phyloP scores from a whole-genome alignment of 1,140 invertebrate genomes.

The Grapholita molesta region DNA sequence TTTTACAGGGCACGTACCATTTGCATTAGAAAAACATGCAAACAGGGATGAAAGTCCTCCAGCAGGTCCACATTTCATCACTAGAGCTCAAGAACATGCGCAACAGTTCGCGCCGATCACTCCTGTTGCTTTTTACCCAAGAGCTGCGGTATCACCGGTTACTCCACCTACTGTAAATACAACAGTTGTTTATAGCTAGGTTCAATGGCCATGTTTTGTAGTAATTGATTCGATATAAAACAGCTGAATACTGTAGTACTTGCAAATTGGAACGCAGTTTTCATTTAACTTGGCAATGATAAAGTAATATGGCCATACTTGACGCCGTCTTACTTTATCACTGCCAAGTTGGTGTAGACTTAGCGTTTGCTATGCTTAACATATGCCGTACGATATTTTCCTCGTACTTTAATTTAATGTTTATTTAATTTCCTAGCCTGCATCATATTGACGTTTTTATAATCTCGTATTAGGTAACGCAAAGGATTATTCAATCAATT shows the following conservation, averaged over 20 bases:
- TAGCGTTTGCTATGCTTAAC: too few relatives aligned
- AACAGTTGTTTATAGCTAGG: neutral
- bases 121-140: constrained; percentile 44
- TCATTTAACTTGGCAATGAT: too few relatives aligned
- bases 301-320: too few relatives aligned
- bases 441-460: too few relatives aligned
- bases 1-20: neutral
- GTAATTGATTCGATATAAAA: too few relatives aligned
- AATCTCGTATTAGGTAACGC: neutral
- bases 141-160: too few relatives aligned
- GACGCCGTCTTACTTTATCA: too few relatives aligned
- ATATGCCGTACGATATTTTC: too few relatives aligned
- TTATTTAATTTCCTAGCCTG: neutral
- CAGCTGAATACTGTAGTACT: too few relatives aligned
- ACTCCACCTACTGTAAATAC: neutral
- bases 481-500: neutral
- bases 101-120: constrained; percentile 57
- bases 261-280: too few relatives aligned
- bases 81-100: constrained; percentile 32
- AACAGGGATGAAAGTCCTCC: constrained; percentile 56
- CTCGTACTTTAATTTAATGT: neutral
- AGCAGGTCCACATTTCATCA: constrained; percentile 46
- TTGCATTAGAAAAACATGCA: constrained; percentile 14
- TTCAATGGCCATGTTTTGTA: neutral
- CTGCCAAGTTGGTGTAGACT: too few relatives aligned